Percentiles rank a stretch among this genome's conserved stretches.
These are phyloP conservation scores for Drosophila aldrichi DNA, from an alignment of 2,888 invertebrate species.

Conservation along the genomic window DNA sequence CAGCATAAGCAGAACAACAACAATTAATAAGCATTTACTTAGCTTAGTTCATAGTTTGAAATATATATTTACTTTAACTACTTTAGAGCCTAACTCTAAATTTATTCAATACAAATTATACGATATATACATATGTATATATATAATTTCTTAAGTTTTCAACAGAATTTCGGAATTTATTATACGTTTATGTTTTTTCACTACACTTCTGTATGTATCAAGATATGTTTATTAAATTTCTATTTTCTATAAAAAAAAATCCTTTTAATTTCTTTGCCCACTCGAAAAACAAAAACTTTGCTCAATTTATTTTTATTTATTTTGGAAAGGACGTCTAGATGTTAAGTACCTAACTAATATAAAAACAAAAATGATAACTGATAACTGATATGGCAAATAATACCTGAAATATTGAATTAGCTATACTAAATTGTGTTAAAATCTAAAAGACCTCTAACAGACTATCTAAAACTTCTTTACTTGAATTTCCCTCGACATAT, in stretches of 20 bases:
- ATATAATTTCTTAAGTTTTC: constrained; percentile 27
- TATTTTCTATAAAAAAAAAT: constrained; percentile 19
- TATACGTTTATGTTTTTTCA: constrained; percentile 29
- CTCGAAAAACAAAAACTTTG: constrained; percentile 39
- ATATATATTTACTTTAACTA: constrained; percentile 26
- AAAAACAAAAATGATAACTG: not conserved
- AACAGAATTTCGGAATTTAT: constrained; percentile 40
- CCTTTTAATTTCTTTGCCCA: constrained; percentile 13
- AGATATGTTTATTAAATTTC: constrained; percentile 22
- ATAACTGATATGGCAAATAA: constrained; percentile 27
- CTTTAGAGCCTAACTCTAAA: constrained; percentile 14
- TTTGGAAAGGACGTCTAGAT: constrained; percentile 52
- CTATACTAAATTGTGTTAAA: constrained; percentile 61
- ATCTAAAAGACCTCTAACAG: constrained; percentile 69
- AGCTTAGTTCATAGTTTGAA: constrained; percentile 46
- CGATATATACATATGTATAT: constrained; percentile 1
- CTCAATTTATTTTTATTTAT: constrained; percentile 44
- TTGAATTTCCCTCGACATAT: constrained; percentile 53
- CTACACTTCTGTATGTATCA: constrained; percentile 26
- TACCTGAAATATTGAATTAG: constrained; percentile 51
- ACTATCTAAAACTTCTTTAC: constrained; percentile 56
- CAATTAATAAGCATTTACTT: constrained; percentile 60
- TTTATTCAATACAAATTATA: constrained; percentile 10
- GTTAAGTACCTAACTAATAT: constrained; percentile 73
- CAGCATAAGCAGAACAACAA: constrained; percentile 23